phyloP scores from a whole-genome alignment of 2,113 vertebrate species.

The Perca fluviatilis region DNA sequence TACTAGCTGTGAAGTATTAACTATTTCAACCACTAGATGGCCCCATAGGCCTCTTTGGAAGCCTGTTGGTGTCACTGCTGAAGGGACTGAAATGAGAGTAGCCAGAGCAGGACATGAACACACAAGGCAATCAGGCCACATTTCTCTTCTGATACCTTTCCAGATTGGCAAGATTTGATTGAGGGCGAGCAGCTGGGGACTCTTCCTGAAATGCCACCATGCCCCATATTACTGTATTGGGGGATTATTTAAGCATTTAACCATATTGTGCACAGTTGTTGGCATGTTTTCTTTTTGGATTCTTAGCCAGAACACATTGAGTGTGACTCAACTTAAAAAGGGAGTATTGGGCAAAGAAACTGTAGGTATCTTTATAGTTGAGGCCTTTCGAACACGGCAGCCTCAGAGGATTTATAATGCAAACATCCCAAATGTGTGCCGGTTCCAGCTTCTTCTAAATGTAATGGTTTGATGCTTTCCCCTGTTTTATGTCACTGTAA shows the following conservation, averaged over 20 bases:
- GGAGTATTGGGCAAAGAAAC: not conserved
- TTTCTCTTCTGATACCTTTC: constrained; percentile 46
- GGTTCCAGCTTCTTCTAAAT: not conserved
- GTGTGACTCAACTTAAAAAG: not conserved
- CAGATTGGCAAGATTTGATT: constrained; percentile 57
- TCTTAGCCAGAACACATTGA: not conserved
- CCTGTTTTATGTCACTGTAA: not conserved
- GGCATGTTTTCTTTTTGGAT: not conserved
- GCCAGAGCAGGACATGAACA: constrained; percentile 16
- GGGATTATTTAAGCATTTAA: constrained; percentile 43
- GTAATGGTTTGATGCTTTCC: not conserved
- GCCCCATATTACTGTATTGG: constrained; percentile 19
- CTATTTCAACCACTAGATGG: constrained; percentile 69
- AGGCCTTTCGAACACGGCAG: not conserved
- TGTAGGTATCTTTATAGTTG: not conserved
- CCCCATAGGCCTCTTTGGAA: constrained; percentile 43
- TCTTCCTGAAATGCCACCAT: constrained; percentile 31
- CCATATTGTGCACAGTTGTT: constrained; percentile 17
- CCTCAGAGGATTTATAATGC: not conserved
- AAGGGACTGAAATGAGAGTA: constrained; percentile 9
- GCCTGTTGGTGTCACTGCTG: not conserved
- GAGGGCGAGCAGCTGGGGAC: constrained; percentile 56
- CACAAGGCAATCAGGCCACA: constrained; percentile 46
- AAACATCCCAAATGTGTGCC: not conserved
- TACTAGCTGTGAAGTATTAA: not conserved